Evolutionary conservation across 2,797 vertebrate genomes (phyloP).

Genomic region (Sebastes taczanowskii): DNA sequence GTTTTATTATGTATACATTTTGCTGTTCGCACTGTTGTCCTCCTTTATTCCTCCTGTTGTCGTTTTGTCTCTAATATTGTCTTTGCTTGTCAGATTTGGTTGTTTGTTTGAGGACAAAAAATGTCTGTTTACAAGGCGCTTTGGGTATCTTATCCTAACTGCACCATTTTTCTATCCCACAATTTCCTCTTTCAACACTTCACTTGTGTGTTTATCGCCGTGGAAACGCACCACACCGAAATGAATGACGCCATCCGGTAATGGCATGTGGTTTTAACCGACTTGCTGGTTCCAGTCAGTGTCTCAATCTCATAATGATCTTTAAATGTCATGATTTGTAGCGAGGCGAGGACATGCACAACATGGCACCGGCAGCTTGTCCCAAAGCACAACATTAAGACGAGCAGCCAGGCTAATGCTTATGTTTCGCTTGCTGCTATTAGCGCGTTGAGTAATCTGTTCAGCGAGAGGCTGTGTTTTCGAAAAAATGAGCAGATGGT

Average conservation of each 20-base stretch:
- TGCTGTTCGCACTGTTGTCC: background rate
- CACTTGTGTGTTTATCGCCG: slow-evolving; percentile 13
- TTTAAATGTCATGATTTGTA: slow-evolving; percentile 69
- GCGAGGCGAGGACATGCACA: slow-evolving; percentile 21
- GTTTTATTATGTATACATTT: slow-evolving; percentile 33
- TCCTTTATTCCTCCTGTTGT: background rate
- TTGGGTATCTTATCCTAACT: background rate
- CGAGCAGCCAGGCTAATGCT: slow-evolving; percentile 50
- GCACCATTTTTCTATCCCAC: background rate
- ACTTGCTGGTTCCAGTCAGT: slow-evolving; percentile 46
- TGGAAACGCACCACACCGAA: slow-evolving; percentile 29
- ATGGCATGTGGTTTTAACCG: slow-evolving; percentile 38
- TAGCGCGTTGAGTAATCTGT: slow-evolving; percentile 55
- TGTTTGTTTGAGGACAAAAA: background rate
- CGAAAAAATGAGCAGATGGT: slow-evolving; percentile 54
- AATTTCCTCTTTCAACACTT: background rate
- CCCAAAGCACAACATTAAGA: slow-evolving; percentile 69
- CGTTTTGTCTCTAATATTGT: slow-evolving; percentile 10
- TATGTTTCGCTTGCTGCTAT: slow-evolving; percentile 41
- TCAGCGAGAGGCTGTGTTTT: slow-evolving; percentile 37
- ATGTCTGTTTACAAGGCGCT: slow-evolving; percentile 24
- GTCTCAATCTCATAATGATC: slow-evolving; percentile 70
- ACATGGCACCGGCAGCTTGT: slow-evolving; percentile 39
- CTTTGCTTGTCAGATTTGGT: slow-evolving; percentile 17
- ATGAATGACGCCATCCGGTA: slow-evolving; percentile 37